Evolutionary conservation across 2,888 invertebrate genomes (phyloP).

Genomic region (Coenonympha arcania): DNA sequence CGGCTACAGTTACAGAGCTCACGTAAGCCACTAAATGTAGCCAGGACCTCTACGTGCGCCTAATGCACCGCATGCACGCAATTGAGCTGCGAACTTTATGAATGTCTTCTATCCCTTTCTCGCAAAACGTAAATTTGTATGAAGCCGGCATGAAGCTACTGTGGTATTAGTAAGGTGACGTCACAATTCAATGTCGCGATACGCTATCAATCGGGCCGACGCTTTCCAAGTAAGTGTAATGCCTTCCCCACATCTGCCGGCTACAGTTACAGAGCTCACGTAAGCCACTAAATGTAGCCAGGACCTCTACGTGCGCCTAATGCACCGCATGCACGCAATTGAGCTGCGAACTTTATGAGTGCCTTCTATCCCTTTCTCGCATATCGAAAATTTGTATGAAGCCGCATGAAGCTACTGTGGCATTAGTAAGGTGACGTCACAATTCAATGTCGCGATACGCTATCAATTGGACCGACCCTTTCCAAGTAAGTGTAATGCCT

Average conservation of each 20-base stretch:
- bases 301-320: constrained; percentile 19
- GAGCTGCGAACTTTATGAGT: constrained; percentile 16
- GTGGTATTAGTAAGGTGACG: not conserved
- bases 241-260: constrained; percentile 16
- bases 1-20: no score
- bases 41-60: constrained; percentile 16
- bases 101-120: no score
- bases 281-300: constrained; percentile 17
- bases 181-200: not conserved
- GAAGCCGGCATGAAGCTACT: no score
- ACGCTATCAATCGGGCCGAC: constrained; percentile 12
- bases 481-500: constrained; percentile 15
- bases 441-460: constrained; percentile 2
- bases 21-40: constrained; percentile 15
- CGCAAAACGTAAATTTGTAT: no score
- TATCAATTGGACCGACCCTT: constrained; percentile 5
- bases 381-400: no score
- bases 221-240: constrained; percentile 13
- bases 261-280: no score
- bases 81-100: constrained; percentile 19
- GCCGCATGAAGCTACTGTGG: no score
- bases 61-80: constrained; percentile 24
- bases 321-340: constrained; percentile 24
- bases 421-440: not conserved
- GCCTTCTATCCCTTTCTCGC: no score